A percentile compares a stretch with the other conserved stretches of the same genome.
phyloP scores from a whole-genome alignment of 2,113 vertebrate species.

The Theristicus caerulescens region DNA sequence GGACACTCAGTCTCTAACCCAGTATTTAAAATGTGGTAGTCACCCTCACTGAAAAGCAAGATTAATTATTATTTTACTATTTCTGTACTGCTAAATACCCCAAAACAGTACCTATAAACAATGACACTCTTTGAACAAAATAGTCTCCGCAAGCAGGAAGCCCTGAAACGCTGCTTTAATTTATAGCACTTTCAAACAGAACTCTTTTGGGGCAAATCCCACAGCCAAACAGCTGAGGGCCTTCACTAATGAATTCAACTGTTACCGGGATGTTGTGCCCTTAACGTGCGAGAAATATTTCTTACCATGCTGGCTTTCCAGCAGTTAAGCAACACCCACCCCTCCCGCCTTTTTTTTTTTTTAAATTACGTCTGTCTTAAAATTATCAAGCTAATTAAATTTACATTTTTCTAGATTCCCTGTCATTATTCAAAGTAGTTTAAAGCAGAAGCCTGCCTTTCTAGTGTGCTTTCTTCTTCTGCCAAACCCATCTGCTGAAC shows the following conservation, averaged over 20 bases:
- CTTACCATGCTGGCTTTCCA: neutral
- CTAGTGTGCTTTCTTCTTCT: neutral
- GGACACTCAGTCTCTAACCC: neutral
- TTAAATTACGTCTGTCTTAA: neutral
- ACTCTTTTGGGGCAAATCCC: neutral
- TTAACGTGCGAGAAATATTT: neutral
- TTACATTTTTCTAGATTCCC: neutral
- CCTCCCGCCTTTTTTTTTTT: neutral
- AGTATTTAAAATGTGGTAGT: accelerated
- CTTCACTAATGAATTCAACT: accelerated
- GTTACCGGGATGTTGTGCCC: neutral
- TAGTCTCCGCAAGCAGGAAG: neutral
- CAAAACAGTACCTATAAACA: too few species aligned
- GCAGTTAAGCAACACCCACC: neutral
- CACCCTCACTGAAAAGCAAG: neutral
- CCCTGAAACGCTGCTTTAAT: neutral
- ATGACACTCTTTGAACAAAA: neutral
- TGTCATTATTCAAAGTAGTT: neutral
- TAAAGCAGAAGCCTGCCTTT: neutral
- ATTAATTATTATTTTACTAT: neutral
- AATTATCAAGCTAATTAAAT: neutral
- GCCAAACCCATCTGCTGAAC: neutral
- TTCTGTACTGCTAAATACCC: neutral
- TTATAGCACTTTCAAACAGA: neutral
- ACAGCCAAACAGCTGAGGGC: neutral